A percentile compares a stretch with the other conserved stretches of the same genome.
Conservation (phyloP, 2,888 invertebrate genomes). For the Cistogaster globosa region DNA sequence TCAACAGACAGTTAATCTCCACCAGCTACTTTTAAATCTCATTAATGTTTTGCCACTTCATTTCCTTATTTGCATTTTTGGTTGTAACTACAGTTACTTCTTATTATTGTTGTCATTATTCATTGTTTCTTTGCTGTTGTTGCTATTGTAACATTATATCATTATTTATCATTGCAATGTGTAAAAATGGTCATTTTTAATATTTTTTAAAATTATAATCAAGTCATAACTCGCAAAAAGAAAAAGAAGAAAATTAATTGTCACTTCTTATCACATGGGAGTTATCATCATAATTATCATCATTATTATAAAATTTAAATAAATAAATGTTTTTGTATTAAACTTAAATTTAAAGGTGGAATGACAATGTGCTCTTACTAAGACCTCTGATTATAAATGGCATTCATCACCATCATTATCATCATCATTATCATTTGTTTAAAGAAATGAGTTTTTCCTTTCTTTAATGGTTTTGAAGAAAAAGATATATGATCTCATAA, state of each 20-base stretch:
- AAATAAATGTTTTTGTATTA: background rate
- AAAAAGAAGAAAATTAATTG: background rate
- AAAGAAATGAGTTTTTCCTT: background rate
- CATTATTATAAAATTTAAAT: too few relatives aligned
- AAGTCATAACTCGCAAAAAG: constrained; percentile 10
- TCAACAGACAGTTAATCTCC: background rate
- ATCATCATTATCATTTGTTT: background rate
- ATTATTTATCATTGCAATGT: constrained; percentile 6
- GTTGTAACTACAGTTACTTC: background rate
- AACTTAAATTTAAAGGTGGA: constrained; percentile 1
- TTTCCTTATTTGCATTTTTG: background rate
- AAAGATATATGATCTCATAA: too few relatives aligned
- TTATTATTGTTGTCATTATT: background rate
- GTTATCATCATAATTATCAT: too few relatives aligned
- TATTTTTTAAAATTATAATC: constrained; percentile 42
- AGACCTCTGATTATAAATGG: background rate
- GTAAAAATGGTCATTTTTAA: constrained; percentile 18
- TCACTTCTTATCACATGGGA: background rate
- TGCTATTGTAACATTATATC: too few relatives aligned
- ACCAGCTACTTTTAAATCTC: background rate
- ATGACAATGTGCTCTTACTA: constrained; percentile 9
- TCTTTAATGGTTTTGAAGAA: too few relatives aligned
- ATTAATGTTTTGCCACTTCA: background rate
- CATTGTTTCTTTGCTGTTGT: background rate
- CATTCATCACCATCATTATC: background rate